Base-by-base conservation (phyloP, 2,888 invertebrate species). In the Tipula confusa region DNA sequence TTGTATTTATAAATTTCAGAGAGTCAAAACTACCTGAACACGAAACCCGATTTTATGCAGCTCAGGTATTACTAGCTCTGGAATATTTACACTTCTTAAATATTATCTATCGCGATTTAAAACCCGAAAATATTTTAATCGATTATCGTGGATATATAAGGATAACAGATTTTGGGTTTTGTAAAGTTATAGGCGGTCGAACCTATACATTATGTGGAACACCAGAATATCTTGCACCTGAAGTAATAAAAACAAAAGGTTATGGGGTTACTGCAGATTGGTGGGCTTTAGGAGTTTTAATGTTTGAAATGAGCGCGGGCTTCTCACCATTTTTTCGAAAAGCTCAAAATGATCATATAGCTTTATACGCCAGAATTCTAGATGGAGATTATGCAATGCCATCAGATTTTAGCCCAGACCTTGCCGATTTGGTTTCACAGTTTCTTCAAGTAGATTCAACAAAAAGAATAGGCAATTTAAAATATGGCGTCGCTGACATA, bases 131-230 rank as follows among this genome's bases (percentile, higher is more conserved):
- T 88, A 94, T 98, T 85, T 90, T 98, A 86, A 92, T 98, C 43
- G 96, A 96, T 87, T 90, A 89, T 84, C 91, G 90, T 82, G 97
- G 97, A 0, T 97, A 96, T 87, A 88, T 95, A 15, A 93, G 96
- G 91, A 92, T 98, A 83, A 96, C 97, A 0, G 98, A 98, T 89
- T 97, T 98, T 88, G 98, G 98, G 29, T 98, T 98, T 90, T 96
- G 97, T 86, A 99, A 99, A 90, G 90, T 93, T 64, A 91, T 93
- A 48, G 91, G 92, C 85, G 91, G 92, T 0, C 91, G 98, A 86
- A 98, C 98, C 0, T 96, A 96, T 94, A 98, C 97, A 0, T 88
- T 98, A 81, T 98, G 98, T 88, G 98, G 98, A 0, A 99, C 99
- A 0, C 98, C 98, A 0, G 98, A 99, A 90, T 99, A 99, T 90